Conservation (phyloP, 2,888 invertebrate species). For the Byasa hedistus region DNA sequence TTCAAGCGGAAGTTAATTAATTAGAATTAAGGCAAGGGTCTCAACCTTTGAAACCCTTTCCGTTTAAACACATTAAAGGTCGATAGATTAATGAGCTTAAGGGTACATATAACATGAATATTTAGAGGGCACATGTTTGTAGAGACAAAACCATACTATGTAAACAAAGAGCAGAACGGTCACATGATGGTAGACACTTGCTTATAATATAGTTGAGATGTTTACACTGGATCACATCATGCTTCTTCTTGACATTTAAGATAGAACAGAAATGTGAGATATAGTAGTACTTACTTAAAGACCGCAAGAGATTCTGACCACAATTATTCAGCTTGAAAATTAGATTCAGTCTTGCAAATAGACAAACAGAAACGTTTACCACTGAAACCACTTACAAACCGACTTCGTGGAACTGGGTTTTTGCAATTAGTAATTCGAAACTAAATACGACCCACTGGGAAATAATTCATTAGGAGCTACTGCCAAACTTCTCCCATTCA, state of each 20-base stretch:
- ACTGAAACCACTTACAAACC: background rate
- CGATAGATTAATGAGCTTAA: constrained; percentile 21
- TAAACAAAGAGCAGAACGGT: too few relatives aligned
- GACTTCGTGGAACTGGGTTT: constrained; percentile 1
- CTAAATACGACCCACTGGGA: constrained; percentile 4
- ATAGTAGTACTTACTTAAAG: too few relatives aligned
- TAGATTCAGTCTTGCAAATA: too few relatives aligned
- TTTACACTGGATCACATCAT: too few relatives aligned
- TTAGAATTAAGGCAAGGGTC: constrained; percentile 24
- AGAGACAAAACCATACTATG: constrained; percentile 17
- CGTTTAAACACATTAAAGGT: constrained; percentile 17
- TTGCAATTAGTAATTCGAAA: constrained; percentile 15
- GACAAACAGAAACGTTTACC: too few relatives aligned
- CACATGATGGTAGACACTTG: too few relatives aligned
- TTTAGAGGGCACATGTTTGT: background rate
- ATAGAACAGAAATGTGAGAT: too few relatives aligned
- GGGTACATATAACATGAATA: constrained; percentile 5
- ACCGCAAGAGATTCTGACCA: too few relatives aligned
- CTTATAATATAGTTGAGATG: too few relatives aligned
- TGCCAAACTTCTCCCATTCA: constrained; percentile 38
- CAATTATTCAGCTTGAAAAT: too few relatives aligned
- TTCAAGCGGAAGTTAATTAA: constrained; percentile 15
- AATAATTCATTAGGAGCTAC: constrained; percentile 48
- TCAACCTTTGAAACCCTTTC: constrained; percentile 13
- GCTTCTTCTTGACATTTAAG: too few relatives aligned